Conservation (phyloP, 2,888 invertebrate species). For the Ormyrus pomaceus region DNA sequence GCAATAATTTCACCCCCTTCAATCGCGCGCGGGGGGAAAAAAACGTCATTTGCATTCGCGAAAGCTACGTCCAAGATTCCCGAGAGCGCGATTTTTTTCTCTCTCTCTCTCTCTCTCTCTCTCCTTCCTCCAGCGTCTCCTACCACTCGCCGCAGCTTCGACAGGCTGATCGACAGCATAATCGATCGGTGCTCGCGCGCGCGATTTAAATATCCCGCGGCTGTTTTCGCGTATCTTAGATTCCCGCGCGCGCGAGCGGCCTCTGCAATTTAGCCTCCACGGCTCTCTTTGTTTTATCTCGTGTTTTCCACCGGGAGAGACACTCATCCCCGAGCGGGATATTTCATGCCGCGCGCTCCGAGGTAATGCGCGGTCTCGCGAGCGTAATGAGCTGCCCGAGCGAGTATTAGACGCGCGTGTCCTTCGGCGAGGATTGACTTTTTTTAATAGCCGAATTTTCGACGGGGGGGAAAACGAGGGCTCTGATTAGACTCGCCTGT, state of each 20-base stretch:
- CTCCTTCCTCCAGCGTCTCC: background rate
- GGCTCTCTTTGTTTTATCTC: background rate
- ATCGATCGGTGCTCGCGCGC: constrained; percentile 38
- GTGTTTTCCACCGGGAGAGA: background rate
- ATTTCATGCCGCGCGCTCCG: background rate
- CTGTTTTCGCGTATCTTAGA: constrained; percentile 45
- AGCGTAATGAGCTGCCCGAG: constrained; percentile 2
- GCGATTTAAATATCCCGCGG: constrained; percentile 58
- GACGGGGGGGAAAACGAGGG: too few relatives aligned
- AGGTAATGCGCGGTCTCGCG: constrained; percentile 24
- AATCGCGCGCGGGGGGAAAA: too few relatives aligned
- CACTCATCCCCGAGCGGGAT: background rate
- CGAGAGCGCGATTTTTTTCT: background rate
- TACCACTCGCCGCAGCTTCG: constrained; percentile 2
- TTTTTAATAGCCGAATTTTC: too few relatives aligned
- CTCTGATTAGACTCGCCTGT: too few relatives aligned
- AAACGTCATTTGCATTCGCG: background rate
- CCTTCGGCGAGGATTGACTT: background rate
- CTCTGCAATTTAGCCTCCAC: constrained; percentile 35
- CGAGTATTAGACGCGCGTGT: background rate
- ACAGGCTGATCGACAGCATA: constrained; percentile 51
- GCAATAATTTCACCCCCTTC: constrained; percentile 23
- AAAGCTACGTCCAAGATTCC: background rate
- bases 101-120: background rate
- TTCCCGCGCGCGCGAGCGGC: constrained; percentile 25